Evolutionary conservation across 2,113 vertebrate genomes (phyloP), one percentile per base, ranked within the genome.

Genomic region (Actenoides hombroni): DNA sequence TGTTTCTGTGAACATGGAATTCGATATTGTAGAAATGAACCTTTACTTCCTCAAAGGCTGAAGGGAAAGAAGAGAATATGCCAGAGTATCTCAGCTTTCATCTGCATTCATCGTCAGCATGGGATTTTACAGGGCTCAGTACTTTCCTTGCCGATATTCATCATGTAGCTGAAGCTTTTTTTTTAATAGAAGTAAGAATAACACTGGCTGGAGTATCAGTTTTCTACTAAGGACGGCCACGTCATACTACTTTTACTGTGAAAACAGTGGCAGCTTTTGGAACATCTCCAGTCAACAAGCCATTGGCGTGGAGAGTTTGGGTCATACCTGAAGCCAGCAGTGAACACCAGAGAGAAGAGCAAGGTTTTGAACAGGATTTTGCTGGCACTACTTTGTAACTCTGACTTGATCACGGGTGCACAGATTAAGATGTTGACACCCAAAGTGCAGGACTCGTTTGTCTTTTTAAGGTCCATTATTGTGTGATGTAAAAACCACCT

Each of bases 401-500:
- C 57, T 79, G 63, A 17, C 75, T 91, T 26, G 40, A 25, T 70
- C 56, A 33, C 0, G 0, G 61, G 53, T 24, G 49, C 53, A 44
- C 2, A 54, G 51, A 87, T 42, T 17, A 63, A 77, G 51, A 37
- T 83, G n/a, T 31, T 80, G 23, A 39, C 79, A 83, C 42, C 49
- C 33, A 48, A 87, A 31, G 23, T 15, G 26, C 11, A 10, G 39
- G 81, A 63, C 18, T 84, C 92, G 57, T 70, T 93, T 73, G 56
- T 88, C 91, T 75, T 70, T 71, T 82, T 64, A 61, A 76, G 74
- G 88, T 82, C 82, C 28, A 2, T 76, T 73, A 48, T 56, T 75
- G 61, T 78, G 86, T 61, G 63, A 82, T 84, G 65, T 33, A 81
- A 95, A 95, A 95, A 23, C 78, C 76, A 90, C 84, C 90, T 85